Evolutionary conservation across 2,113 vertebrate genomes (phyloP).

Genomic region (Eurypyga helias): DNA sequence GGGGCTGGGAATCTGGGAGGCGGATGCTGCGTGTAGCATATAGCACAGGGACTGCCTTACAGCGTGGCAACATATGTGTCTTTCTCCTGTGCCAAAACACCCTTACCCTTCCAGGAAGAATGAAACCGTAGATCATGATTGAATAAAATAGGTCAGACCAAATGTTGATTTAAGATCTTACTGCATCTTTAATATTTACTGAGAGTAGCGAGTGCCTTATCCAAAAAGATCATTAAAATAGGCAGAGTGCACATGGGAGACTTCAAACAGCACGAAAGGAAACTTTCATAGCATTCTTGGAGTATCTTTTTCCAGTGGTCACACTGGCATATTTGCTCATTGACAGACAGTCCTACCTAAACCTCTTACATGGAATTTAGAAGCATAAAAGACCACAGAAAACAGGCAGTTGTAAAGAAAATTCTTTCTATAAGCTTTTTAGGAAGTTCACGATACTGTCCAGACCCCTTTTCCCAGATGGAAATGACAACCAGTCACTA

Average conservation of each 20-base stretch:
- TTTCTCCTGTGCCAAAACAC: not conserved
- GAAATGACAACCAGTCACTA: constrained; percentile 65
- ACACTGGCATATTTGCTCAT: not conserved
- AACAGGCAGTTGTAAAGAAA: not conserved
- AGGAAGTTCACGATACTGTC: constrained; percentile 74
- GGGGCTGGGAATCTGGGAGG: not conserved
- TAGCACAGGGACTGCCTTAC: not conserved
- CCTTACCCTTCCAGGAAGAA: not conserved
- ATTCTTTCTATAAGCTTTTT: constrained; percentile 50
- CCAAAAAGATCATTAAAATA: not conserved
- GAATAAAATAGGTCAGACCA: not conserved
- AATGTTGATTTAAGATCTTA: not conserved
- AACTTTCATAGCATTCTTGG: not conserved
- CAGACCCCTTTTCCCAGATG: constrained; percentile 69
- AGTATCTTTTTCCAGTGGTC: not conserved
- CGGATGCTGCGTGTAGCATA: rapidly evolving
- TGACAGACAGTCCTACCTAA: not conserved
- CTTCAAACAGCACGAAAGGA: not conserved
- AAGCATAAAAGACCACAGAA: not conserved
- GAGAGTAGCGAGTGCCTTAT: not conserved
- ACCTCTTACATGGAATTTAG: not conserved
- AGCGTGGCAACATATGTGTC: not conserved
- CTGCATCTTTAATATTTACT: not conserved
- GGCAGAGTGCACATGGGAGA: not conserved
- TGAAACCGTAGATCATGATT: not conserved